Evolutionary conservation across 1,140 invertebrate genomes (phyloP), one percentile per base, ranked within the genome.

Genomic region (Heliothis subflexa): DNA sequence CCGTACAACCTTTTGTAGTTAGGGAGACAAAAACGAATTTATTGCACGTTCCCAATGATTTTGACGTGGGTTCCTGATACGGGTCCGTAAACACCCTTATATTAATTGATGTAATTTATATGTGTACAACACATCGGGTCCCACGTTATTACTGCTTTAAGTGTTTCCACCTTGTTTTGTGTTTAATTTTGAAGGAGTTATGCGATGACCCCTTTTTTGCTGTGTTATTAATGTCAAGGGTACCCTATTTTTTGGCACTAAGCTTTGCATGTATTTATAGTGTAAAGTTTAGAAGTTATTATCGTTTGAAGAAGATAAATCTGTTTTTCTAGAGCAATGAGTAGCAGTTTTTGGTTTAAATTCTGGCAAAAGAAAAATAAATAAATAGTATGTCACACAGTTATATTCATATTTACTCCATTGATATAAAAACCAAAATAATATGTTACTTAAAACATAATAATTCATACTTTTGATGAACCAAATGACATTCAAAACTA

Each of bases 71-170:
- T 79, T 11, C 47, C 66, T 73, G 80, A 79, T 82, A 82, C 18
- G 78, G 80, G 81, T 75, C 28, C 75, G 50, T 66, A 61, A 78
- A 66, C 61, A 66, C 55, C 59, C 68, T 62, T 13, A 28, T 79
- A 79, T 79, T 82, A 82, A 79, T 82, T 82, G 75, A 59, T 72
- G 52, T 76, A 73, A 82, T 82, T 82, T 82, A 79, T 79, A 78
- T 66, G 54, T 49, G 54, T 59, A 47, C 50, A 59, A 59, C 28
- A 73, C 59, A n/a, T 16, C n/a, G 18, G 5, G 16, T 5, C 21
- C 55, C 3, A 59, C 55, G 21, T 61, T 74, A 74, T 61, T 74
- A 57, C 55, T 40, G 52, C 33, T 11, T 68, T 55, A 54, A 72
- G 28, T 72, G 52, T 72, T 54, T 66, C 62, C 33, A 33, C 62